phyloP scores from a whole-genome alignment of 2,797 vertebrate species.

The Tinamus major region DNA sequence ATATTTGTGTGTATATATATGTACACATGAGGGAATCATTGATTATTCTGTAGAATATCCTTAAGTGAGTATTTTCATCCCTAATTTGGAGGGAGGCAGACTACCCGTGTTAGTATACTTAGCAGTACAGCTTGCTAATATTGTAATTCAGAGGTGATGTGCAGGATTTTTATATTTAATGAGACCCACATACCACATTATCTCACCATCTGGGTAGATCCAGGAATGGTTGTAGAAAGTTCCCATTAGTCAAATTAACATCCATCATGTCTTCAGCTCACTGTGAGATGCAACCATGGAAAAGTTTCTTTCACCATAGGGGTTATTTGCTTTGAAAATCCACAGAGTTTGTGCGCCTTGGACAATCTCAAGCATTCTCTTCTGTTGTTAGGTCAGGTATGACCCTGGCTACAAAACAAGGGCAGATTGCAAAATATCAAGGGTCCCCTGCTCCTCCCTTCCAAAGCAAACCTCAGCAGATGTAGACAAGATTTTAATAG shows the following conservation, averaged over 20 bases:
- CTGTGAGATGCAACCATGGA: slow-evolving; percentile 8
- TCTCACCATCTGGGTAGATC: slow-evolving; percentile 65
- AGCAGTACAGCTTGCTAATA: slow-evolving; percentile 15
- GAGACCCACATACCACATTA: slow-evolving; percentile 62
- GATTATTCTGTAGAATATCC: slow-evolving; percentile 33
- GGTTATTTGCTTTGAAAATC: slow-evolving; percentile 36
- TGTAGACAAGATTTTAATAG: slow-evolving; percentile 83
- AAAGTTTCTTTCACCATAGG: slow-evolving; percentile 49
- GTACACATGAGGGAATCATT: not conserved
- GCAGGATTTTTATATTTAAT: slow-evolving; percentile 60
- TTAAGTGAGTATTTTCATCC: not conserved
- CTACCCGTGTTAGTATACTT: slow-evolving; percentile 1
- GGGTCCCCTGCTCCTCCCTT: slow-evolving; percentile 5
- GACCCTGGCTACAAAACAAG: slow-evolving; percentile 13
- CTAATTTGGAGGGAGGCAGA: not conserved
- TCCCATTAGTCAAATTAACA: slow-evolving; percentile 67
- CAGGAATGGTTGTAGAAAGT: slow-evolving; percentile 43
- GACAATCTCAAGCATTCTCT: slow-evolving; percentile 12
- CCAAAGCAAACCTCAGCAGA: slow-evolving; percentile 79
- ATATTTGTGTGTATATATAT: not conserved
- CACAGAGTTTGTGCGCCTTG: slow-evolving; percentile 29
- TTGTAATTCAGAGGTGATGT: slow-evolving; percentile 50
- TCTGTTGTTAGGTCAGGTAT: not conserved
- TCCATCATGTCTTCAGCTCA: slow-evolving; percentile 66
- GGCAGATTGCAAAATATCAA: slow-evolving; percentile 38